Conservation (phyloP, 2,888 invertebrate species). For the Diachrysia chrysitis region DNA sequence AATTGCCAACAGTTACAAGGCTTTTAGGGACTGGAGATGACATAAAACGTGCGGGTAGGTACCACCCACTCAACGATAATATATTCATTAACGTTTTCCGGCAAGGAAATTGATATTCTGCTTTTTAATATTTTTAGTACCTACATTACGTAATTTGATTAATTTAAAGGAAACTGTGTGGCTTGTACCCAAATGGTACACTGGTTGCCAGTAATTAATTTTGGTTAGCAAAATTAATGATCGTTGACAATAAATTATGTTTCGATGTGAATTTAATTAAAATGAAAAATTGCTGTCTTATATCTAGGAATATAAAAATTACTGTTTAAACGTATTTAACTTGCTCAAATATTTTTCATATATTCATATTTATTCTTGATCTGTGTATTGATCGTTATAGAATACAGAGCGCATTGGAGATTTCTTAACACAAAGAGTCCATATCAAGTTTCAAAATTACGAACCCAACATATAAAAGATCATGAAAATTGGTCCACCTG, state of each 20-base stretch:
- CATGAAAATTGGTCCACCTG: too few relatives aligned
- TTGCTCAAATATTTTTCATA: too few relatives aligned
- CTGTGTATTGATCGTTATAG: too few relatives aligned
- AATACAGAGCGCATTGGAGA: too few relatives aligned
- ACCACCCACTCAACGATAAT: not conserved
- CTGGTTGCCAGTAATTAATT: conserved; percentile 1
- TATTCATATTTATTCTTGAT: too few relatives aligned
- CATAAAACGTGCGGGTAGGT: conserved; percentile 9
- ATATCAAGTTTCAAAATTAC: too few relatives aligned
- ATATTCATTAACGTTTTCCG: conserved; percentile 17
- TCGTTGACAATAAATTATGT: conserved; percentile 3
- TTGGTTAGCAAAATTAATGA: not conserved
- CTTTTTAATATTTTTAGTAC: conserved; percentile 8
- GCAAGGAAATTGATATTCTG: conserved; percentile 22
- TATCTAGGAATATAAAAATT: too few relatives aligned
- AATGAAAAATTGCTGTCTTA: not conserved
- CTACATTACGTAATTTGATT: not conserved
- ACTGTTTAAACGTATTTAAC: too few relatives aligned
- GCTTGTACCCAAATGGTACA: not conserved
- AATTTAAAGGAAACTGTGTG: conserved; percentile 13
- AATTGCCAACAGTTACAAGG: conserved; percentile 12
- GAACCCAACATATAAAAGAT: too few relatives aligned
- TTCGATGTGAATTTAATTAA: not conserved
- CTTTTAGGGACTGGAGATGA: conserved; percentile 24
- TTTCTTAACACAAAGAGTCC: too few relatives aligned